Conservation (phyloP, 2,888 invertebrate genomes). For the Troglohyphantes excavatus region DNA sequence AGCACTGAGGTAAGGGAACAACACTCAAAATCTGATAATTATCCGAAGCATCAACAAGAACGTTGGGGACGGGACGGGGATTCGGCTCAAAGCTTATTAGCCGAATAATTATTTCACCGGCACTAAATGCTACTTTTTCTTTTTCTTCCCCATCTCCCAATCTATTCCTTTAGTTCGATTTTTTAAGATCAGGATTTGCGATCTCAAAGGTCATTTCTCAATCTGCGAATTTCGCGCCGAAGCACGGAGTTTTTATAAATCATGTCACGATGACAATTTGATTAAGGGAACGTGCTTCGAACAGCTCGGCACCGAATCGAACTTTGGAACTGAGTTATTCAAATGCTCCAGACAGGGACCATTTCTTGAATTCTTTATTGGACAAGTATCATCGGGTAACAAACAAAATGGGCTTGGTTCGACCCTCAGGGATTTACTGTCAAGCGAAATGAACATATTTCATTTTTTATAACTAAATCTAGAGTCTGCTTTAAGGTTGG, state of each 20-base stretch:
- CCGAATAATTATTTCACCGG: constrained; percentile 39
- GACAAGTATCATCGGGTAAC: background rate
- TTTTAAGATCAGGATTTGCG: constrained; percentile 33
- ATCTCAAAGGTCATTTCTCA: constrained; percentile 3
- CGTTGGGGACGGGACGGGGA: background rate
- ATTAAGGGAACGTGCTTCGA: constrained; percentile 14
- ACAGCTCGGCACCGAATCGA: background rate
- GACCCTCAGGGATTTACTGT: background rate
- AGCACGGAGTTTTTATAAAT: constrained; percentile 28
- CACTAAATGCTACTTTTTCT: constrained; percentile 22
- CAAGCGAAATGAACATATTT: constrained; percentile 1
- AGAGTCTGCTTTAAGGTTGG: background rate
- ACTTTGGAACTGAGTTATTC: constrained; percentile 6
- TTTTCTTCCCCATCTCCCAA: background rate
- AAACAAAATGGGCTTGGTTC: background rate
- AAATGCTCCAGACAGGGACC: background rate
- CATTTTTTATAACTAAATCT: background rate
- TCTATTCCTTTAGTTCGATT: constrained; percentile 20
- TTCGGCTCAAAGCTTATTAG: constrained; percentile 20
- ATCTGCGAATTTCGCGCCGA: background rate
- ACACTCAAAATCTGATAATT: constrained; percentile 45
- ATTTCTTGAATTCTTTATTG: background rate
- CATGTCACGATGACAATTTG: constrained; percentile 28
- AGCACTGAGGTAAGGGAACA: constrained; percentile 11
- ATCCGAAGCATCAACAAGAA: constrained; percentile 26